Base-by-base conservation (phyloP, 2,888 invertebrate genomes). In the Tachina lurida region DNA sequence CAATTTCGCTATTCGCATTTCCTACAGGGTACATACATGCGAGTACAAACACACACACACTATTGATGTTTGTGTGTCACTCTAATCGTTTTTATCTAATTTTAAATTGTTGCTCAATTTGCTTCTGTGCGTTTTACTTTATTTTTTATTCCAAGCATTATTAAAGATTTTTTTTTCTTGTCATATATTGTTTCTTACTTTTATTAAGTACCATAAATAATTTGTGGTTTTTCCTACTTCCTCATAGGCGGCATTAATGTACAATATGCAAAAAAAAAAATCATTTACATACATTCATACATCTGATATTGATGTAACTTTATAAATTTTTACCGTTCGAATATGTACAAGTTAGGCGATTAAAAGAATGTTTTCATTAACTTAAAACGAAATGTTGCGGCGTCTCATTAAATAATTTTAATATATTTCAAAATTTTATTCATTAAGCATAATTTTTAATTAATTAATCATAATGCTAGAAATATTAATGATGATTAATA, bases 221-320 rank as follows among this genome's bases (percentile, higher is more conserved):
- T 65, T 63, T 82, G 85, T 60, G 85, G 85, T 75, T 86, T 84
- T 86, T 86, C 78, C 82, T 78, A 79, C 85, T 86, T 85, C 85
- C 85, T 86, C 82, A 54, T 63, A 62, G 17, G 47, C 17, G 13
- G 15, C 22, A 15, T 54, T 39, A 47, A 31, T 17, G 1, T 45
- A 7, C 13, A 31, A 47, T 67, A 63, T 65, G 45, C 43, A 56
- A 62, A 62, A 52, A 31, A 0, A 58, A 43, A 67, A 3, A 52
- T 17, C 1, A n/a, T 19, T 13, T 31, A 39, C 17, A 62, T 41
- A 45, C 31, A 7, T 31, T 0, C 31, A 31, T 31, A 31, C 7
- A n/a, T 9, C 54, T 5, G 22, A 56, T 45, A 39, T 63, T 9
- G 19, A 39, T 56, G 31, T 56, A 41, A 41, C 60, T 31, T 31